phyloP scores from a whole-genome alignment of 2,797 vertebrate genomes.

The Gephyroberyx darwinii region DNA sequence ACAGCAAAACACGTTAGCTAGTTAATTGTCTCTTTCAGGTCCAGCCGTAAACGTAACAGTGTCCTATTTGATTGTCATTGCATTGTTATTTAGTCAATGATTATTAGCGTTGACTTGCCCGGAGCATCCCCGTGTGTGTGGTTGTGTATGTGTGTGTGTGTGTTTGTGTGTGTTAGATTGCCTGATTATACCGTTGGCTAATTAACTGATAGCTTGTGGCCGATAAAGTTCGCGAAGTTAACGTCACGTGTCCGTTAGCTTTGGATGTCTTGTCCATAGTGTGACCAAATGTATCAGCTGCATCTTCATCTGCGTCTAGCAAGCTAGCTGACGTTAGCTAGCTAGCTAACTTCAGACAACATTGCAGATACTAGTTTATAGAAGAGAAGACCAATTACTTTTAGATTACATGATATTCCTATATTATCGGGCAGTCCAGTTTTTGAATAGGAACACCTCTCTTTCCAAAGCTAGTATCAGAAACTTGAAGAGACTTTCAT shows the following conservation, averaged over 20 bases:
- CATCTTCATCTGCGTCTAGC: neutral
- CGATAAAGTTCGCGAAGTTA: neutral
- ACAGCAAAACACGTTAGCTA: constrained; percentile 23
- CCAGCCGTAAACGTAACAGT: too few species aligned
- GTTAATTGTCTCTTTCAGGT: constrained; percentile 24
- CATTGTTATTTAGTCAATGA: neutral
- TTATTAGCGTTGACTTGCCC: neutral
- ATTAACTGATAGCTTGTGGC: constrained; percentile 13
- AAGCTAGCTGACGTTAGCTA: constrained; percentile 40
- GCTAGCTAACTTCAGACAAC: constrained; percentile 48
- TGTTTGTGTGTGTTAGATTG: neutral
- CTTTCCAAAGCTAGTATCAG: neutral
- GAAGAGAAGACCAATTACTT: neutral
- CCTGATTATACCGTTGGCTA: neutral
- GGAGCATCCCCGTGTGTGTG: neutral
- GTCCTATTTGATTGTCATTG: neutral
- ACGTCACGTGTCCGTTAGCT: neutral
- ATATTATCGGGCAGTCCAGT: neutral
- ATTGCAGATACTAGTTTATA: neutral
- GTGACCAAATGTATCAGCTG: neutral
- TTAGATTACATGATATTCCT: neutral
- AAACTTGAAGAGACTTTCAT: constrained; percentile 8
- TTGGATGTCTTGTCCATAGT: neutral
- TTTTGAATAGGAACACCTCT: neutral
- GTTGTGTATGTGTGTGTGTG: neutral